These are phyloP conservation scores for Bradypus variegatus DNA, from an alignment of 2,797 vertebrate species.

Conservation along the genomic window DNA sequence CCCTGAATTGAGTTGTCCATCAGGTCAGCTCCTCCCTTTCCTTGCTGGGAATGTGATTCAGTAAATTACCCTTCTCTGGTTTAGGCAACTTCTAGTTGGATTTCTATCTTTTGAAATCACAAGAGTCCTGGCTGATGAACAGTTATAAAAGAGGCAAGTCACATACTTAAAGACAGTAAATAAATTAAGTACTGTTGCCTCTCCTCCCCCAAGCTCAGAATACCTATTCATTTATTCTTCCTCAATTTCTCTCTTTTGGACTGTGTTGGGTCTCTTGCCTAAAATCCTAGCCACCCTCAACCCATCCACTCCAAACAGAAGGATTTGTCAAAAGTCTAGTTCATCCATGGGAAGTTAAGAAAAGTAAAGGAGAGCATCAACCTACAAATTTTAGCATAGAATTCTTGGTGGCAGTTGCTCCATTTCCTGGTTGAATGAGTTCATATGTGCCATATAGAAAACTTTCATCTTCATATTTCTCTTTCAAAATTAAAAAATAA, in stretches of 20 bases:
- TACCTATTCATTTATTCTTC: background rate
- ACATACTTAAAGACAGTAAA: background rate
- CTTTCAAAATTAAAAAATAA: background rate
- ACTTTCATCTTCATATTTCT: background rate
- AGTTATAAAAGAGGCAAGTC: too few relatives aligned
- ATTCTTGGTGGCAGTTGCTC: accelerated
- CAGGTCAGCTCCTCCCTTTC: background rate
- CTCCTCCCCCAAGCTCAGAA: background rate
- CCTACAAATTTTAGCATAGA: too few relatives aligned
- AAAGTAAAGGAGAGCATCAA: too few relatives aligned
- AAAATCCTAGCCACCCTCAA: background rate
- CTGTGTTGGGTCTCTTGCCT: background rate
- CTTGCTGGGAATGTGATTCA: background rate
- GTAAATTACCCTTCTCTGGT: background rate
- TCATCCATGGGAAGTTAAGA: background rate
- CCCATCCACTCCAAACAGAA: background rate
- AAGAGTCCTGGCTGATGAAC: too few relatives aligned
- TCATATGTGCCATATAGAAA: accelerated
- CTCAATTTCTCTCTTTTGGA: background rate
- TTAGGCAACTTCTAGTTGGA: background rate
- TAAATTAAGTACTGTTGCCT: background rate
- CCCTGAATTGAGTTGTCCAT: accelerated
- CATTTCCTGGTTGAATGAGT: accelerated
- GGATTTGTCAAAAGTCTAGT: background rate
- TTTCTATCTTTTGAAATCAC: background rate